Percentiles rank a stretch among this genome's conserved stretches.
Conservation (phyloP, 2,113 vertebrate genomes). For the Glaucomys volans region DNA sequence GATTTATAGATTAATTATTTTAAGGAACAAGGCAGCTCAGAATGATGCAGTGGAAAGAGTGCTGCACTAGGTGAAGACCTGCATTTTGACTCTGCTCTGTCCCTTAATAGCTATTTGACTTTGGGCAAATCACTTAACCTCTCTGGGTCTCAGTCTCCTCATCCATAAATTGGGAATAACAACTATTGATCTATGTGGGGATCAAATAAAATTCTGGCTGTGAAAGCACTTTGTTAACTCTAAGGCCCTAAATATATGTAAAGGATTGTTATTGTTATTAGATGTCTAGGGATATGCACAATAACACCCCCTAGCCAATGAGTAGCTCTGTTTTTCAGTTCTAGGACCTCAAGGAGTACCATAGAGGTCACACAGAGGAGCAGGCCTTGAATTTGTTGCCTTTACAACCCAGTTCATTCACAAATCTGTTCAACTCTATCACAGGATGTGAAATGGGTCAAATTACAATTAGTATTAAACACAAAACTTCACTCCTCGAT, state of each 20-base stretch:
- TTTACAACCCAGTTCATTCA: neutral
- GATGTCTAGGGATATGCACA: neutral
- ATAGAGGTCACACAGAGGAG: constrained; percentile 2
- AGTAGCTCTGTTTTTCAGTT: neutral
- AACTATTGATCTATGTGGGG: neutral
- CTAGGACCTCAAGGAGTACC: neutral
- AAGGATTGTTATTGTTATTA: constrained; percentile 12
- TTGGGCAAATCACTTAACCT: constrained; percentile 75
- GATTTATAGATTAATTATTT: constrained; percentile 80
- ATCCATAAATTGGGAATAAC: constrained; percentile 71
- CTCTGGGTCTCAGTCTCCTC: constrained; percentile 60
- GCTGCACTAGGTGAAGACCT: neutral
- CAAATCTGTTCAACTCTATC: neutral
- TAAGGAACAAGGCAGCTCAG: constrained; percentile 70
- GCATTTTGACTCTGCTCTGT: constrained; percentile 53
- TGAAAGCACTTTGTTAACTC: constrained; percentile 39
- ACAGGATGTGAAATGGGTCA: constrained; percentile 12
- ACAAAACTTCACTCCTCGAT: neutral
- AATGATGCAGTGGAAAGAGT: constrained; percentile 53
- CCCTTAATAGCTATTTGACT: constrained; percentile 65
- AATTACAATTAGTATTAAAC: constrained; percentile 23
- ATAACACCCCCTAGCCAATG: neutral
- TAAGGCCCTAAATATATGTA: neutral
- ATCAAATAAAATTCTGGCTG: constrained; percentile 60
- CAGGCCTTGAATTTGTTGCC: neutral